Percentiles rank a stretch among this genome's conserved stretches.
Conservation (phyloP, 2,113 vertebrate genomes). For the Austrofundulus limnaeus region DNA sequence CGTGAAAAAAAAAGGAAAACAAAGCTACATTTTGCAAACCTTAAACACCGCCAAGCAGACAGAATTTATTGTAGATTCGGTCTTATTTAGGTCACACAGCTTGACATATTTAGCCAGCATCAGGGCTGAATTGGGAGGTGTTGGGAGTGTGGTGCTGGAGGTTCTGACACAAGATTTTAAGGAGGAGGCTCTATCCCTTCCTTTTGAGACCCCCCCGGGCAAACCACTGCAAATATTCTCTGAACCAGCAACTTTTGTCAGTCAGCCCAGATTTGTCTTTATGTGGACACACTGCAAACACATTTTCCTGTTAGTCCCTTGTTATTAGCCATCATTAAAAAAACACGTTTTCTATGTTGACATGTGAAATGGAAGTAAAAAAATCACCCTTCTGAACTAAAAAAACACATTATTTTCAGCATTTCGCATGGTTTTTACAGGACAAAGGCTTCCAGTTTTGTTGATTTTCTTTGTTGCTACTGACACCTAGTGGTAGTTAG, state of each 20-base stretch:
- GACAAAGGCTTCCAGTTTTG: slow-evolving; percentile 44
- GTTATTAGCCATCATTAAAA: neutral
- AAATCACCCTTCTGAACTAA: slow-evolving; percentile 17
- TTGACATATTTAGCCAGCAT: slow-evolving; percentile 14
- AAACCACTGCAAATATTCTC: slow-evolving; percentile 17
- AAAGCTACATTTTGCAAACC: neutral
- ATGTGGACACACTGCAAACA: slow-evolving; percentile 18
- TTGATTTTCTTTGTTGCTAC: slow-evolving; percentile 55
- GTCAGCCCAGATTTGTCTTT: slow-evolving; percentile 4
- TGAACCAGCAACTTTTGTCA: slow-evolving; percentile 18
- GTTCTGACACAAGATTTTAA: neutral
- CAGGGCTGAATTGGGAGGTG: slow-evolving; percentile 39
- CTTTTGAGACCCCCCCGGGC: slow-evolving; percentile 5
- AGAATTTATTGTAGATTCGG: slow-evolving; percentile 5
- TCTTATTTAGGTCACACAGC: slow-evolving; percentile 48
- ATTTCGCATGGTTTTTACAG: slow-evolving; percentile 14
- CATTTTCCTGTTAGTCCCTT: neutral
- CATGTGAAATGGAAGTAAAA: slow-evolving; percentile 16
- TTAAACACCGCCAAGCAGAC: neutral
- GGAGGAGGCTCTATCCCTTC: slow-evolving; percentile 11
- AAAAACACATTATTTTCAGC: slow-evolving; percentile 19
- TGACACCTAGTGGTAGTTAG: slow-evolving; percentile 66
- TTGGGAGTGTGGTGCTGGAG: slow-evolving; percentile 23
- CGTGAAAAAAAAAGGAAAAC: neutral
- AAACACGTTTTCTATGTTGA: neutral